Conservation (phyloP, 2,888 invertebrate genomes). For the Acleris laterana region DNA sequence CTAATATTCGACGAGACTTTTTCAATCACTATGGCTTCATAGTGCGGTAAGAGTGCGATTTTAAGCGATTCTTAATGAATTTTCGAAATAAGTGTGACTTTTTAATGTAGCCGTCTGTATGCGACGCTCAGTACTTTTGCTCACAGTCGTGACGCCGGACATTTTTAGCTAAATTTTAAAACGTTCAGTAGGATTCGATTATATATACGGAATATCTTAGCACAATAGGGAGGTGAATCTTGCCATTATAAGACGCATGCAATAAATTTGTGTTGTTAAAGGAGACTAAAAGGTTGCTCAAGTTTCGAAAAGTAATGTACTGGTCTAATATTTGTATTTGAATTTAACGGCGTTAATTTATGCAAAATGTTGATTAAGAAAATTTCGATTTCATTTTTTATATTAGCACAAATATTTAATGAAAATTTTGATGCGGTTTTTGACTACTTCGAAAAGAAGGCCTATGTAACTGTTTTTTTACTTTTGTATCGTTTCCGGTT, state of each 20-base stretch:
- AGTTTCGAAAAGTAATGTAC: constrained; percentile 59
- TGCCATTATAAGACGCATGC: constrained; percentile 31
- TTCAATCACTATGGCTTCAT: constrained; percentile 6
- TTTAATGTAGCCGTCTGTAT: constrained; percentile 23
- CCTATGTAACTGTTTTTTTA: constrained; percentile 45
- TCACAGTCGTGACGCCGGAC: constrained; percentile 15
- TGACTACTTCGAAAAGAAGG: constrained; percentile 42
- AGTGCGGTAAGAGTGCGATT: constrained; percentile 6
- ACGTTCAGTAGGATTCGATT: constrained; percentile 24
- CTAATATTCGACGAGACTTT: constrained; percentile 26
- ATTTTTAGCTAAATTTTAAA: constrained; percentile 34
- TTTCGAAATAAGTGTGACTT: constrained; percentile 30
- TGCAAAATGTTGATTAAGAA: constrained; percentile 20
- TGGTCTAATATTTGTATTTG: constrained; percentile 54
- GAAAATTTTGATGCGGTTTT: constrained; percentile 38
- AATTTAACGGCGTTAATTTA: constrained; percentile 30
- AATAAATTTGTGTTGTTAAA: constrained; percentile 33
- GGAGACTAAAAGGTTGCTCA: constrained; percentile 58
- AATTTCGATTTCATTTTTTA: constrained; percentile 36
- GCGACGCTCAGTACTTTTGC: constrained; percentile 15
- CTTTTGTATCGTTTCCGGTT: constrained; percentile 11
- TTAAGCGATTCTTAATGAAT: constrained; percentile 23
- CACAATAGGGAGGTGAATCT: constrained; percentile 26
- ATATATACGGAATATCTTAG: constrained; percentile 24
- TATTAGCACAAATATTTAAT: constrained; percentile 50